Base-by-base conservation (phyloP, 2,888 invertebrate species). In the Siphlonurus alternatus region DNA sequence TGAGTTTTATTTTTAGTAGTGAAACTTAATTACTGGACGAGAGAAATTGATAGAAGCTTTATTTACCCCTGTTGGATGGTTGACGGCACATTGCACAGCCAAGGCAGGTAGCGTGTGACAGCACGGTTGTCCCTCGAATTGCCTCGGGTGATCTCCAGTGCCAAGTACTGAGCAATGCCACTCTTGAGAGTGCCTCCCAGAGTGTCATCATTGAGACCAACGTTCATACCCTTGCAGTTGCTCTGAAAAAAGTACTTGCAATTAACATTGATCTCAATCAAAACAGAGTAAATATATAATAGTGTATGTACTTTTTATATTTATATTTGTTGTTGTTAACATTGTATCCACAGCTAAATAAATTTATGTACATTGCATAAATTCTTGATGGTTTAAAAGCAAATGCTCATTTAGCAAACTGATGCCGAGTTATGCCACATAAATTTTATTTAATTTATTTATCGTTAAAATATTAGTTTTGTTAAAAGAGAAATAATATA, bases 161-260 rank as follows among this genome's bases (percentile, higher is more conserved):
- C 94, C 63, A 97, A 82, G 75, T 89, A 92, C 75, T 93, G 92
- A 0, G 97, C 93, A 60, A 98, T 85, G 23, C 93, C 95, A 56
- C 96, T 94, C 77, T 99, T 99, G 63, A 99, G 82, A 62, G 94
- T 90, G 1, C 96, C 96, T 1, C 98, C 98, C 24, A 99, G 78
- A 0, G 97, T 96, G 75, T 98, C 97, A 75, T 97, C 96, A 74
- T 95, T 93, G 66, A 94, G 77, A 65, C 92, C 88, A 73, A 79
- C 85, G 75, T 78, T 79, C 67, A 82, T 78, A 2, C 85, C 86
- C 75, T 87, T 88, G 71, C 81, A 82, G 71, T 85, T 86, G 71
- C 84, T 86, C 85, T 87, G 69, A 66, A 75, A 73, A 60, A 61
- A 65, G 53, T 66, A 66, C 65, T 22, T 25, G n/a, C n/a, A n/a